A percentile compares a stretch with the other conserved stretches of the same genome.
Conservation (phyloP, 1,140 invertebrate species). For the Atta colombica region DNA sequence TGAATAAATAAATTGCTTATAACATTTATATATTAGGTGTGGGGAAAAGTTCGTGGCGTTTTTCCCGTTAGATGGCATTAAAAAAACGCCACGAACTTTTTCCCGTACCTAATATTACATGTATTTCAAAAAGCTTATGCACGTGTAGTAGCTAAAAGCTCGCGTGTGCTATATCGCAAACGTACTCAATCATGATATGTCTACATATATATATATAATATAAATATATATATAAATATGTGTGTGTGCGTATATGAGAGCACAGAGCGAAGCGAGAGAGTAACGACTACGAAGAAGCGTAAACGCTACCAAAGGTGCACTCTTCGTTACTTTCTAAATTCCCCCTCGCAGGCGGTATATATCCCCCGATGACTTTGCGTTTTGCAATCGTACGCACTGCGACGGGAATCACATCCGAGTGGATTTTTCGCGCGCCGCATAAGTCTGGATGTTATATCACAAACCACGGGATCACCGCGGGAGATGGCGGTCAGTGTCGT, state of each 20-base stretch:
- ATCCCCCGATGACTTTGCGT: constrained; percentile 77
- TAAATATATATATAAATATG: too few relatives aligned
- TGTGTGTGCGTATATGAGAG: background rate
- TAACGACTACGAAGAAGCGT: constrained; percentile 21
- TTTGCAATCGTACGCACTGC: constrained; percentile 71
- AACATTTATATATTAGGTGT: background rate
- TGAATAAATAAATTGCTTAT: background rate
- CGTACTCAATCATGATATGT: background rate
- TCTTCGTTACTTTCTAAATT: constrained; percentile 83
- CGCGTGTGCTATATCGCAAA: background rate
- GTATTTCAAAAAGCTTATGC: background rate
- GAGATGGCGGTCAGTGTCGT: constrained; percentile 85
- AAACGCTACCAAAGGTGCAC: background rate
- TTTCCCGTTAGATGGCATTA: too few relatives aligned
- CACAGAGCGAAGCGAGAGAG: constrained; percentile 39
- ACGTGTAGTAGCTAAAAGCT: background rate
- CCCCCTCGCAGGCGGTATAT: constrained; percentile 67
- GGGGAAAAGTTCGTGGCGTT: too few relatives aligned
- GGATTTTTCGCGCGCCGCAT: constrained; percentile 78
- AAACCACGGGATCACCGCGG: constrained; percentile 78
- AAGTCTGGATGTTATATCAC: constrained; percentile 84
- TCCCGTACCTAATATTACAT: too few relatives aligned
- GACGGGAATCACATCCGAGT: constrained; percentile 80
- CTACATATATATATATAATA: too few relatives aligned
- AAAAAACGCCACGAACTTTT: too few relatives aligned